Conservation (phyloP, 2,888 invertebrate species). For the Sphinx pinastri region DNA sequence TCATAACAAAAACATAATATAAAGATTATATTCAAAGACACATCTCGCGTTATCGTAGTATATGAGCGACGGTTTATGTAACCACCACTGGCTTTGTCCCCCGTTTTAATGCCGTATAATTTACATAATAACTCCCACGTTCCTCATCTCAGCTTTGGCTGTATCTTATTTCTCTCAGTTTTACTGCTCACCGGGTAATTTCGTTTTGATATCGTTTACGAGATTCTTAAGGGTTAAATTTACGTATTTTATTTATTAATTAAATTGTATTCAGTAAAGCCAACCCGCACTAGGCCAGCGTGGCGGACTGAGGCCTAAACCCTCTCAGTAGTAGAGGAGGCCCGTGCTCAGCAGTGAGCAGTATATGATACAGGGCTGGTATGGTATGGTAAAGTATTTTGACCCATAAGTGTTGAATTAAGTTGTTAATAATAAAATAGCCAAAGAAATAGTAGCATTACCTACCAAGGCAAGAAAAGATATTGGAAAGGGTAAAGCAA, state of each 20-base stretch:
- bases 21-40: constrained; percentile 7
- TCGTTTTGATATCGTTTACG: constrained; percentile 25
- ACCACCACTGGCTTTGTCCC: constrained; percentile 24
- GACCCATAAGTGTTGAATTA: not conserved
- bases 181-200: constrained; percentile 26
- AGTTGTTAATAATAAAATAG: too few species aligned
- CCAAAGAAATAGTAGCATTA: too few species aligned
- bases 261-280: not conserved
- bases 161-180: constrained; percentile 28
- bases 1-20: not conserved
- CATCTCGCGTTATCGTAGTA: constrained; percentile 19
- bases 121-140: constrained; percentile 29
- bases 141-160: constrained; percentile 24
- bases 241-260: not conserved
- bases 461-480: too few species aligned
- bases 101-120: constrained; percentile 27
- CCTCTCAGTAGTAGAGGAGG: too few species aligned
- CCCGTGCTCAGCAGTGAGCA: too few species aligned
- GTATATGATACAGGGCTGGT: too few species aligned
- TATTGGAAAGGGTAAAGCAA: too few species aligned
- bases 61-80: constrained; percentile 21
- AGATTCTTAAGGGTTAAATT: constrained; percentile 22
- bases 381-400: not conserved
- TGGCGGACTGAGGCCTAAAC: too few species aligned
- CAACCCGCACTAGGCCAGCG: too few species aligned